These are phyloP conservation scores for Gouania willdenowi DNA, from an alignment of 2,797 vertebrate species.

Conservation along the genomic window DNA sequence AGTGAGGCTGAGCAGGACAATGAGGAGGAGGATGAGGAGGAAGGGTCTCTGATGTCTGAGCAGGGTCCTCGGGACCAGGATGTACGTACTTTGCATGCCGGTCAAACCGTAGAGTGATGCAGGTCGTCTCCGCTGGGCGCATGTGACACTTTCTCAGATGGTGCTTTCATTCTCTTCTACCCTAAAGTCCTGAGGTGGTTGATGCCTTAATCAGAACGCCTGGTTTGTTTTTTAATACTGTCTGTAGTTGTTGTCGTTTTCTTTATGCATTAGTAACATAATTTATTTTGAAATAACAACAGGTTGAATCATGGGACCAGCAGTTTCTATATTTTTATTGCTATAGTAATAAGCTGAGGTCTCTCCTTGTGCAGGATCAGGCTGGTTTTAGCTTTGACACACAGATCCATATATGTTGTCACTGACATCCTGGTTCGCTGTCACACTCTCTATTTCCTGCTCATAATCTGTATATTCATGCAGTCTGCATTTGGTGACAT, in stretches of 20 bases:
- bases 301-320: neutral
- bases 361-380: neutral
- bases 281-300: too few relatives aligned
- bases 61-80: constrained; percentile 73
- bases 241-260: too few relatives aligned
- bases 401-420: neutral
- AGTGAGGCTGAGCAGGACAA: constrained; percentile 70
- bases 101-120: constrained; percentile 36
- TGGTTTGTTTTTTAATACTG: too few relatives aligned
- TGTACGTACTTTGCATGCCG: constrained; percentile 79
- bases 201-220: constrained; percentile 1
- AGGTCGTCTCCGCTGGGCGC: constrained; percentile 31
- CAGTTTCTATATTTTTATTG: constrained; percentile 5
- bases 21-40: constrained; percentile 49
- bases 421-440: neutral
- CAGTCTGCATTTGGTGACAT: constrained; percentile 16
- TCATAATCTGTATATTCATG: constrained; percentile 8
- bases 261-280: too few relatives aligned
- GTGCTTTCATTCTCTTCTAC: constrained; percentile 36
- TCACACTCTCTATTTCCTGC: constrained; percentile 26
- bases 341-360: neutral
- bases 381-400: neutral
- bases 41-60: constrained; percentile 73
- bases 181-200: constrained; percentile 5
- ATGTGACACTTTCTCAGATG: constrained; percentile 26